These are phyloP conservation scores for Ptiloglossa arizonensis DNA, from an alignment of 1,140 invertebrate species.

Conservation along the genomic window DNA sequence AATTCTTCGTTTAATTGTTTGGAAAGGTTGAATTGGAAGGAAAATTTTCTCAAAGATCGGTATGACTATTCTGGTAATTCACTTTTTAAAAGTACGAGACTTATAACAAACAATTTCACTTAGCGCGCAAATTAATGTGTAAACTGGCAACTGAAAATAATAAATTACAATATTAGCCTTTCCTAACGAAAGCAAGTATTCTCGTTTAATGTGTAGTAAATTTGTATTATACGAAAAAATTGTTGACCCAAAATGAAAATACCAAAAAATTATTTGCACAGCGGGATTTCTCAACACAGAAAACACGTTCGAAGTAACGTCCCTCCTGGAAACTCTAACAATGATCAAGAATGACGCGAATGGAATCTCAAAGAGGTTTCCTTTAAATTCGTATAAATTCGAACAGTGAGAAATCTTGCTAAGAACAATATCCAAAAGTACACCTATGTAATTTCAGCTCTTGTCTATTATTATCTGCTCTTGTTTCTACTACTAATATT, in stretches of 20 bases:
- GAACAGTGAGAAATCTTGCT: neutral
- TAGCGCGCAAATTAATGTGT: too few relatives aligned
- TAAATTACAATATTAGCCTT: neutral
- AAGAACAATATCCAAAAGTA: conserved; percentile 26
- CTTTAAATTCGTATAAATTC: neutral
- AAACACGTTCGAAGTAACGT: neutral
- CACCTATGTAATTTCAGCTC: neutral
- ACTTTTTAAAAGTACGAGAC: too few relatives aligned
- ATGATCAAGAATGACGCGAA: neutral
- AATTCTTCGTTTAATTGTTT: too few relatives aligned
- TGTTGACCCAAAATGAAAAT: neutral
- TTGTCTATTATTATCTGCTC: conserved; percentile 22
- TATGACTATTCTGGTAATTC: too few relatives aligned
- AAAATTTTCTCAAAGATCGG: too few relatives aligned
- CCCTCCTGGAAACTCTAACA: neutral
- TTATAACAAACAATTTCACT: too few relatives aligned
- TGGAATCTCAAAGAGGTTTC: neutral
- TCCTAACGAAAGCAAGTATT: neutral
- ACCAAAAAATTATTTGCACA: neutral
- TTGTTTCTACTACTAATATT: conserved; percentile 16
- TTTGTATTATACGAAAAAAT: neutral
- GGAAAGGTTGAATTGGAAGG: too few relatives aligned
- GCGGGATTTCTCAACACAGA: neutral
- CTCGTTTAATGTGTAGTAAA: neutral
- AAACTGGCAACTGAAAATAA: neutral